Percentiles rank a stretch among this genome's conserved stretches.
Evolutionary conservation across 2,113 vertebrate genomes (phyloP).

Genomic region (Labeo rohita): DNA sequence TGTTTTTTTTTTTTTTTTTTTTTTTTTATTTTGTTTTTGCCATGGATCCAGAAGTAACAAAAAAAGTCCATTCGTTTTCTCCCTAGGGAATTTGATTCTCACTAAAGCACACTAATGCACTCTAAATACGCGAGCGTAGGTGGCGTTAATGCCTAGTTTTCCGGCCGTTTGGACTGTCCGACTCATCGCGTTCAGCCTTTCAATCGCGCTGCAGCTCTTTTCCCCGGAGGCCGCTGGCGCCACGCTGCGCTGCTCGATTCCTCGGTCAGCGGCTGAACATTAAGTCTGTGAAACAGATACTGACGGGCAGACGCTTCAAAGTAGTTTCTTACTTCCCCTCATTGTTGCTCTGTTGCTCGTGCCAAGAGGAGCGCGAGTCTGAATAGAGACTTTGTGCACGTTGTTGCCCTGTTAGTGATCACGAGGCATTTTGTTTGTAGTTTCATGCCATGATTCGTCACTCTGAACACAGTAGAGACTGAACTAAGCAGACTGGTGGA

Average conservation of each 20-base stretch:
- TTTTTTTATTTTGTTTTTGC: no score
- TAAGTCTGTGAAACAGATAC: conserved; percentile 35
- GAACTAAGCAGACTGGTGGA: not conserved
- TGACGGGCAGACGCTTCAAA: conserved; percentile 14
- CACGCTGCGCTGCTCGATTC: not conserved
- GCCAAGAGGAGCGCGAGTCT: conserved; percentile 12
- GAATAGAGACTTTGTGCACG: not conserved
- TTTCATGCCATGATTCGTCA: not conserved
- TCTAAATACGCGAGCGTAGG: not conserved
- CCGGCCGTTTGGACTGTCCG: not conserved
- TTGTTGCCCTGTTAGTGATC: not conserved
- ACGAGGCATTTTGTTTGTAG: not conserved
- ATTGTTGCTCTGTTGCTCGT: conserved; percentile 8
- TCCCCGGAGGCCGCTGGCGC: not conserved
- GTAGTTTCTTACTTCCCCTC: conserved; percentile 29
- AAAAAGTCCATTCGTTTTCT: no score
- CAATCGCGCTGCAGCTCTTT: not conserved
- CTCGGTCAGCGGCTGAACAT: not conserved
- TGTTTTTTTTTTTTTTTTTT: no score
- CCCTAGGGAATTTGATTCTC: not conserved
- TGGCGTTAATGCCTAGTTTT: not conserved
- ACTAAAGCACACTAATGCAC: not conserved
- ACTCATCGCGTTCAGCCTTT: not conserved
- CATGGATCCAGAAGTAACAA: no score
- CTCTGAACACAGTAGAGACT: not conserved